Evolutionary conservation across 2,113 vertebrate species (phyloP), one percentile per base, ranked within the genome.

Genomic region (Cacatua alba): DNA sequence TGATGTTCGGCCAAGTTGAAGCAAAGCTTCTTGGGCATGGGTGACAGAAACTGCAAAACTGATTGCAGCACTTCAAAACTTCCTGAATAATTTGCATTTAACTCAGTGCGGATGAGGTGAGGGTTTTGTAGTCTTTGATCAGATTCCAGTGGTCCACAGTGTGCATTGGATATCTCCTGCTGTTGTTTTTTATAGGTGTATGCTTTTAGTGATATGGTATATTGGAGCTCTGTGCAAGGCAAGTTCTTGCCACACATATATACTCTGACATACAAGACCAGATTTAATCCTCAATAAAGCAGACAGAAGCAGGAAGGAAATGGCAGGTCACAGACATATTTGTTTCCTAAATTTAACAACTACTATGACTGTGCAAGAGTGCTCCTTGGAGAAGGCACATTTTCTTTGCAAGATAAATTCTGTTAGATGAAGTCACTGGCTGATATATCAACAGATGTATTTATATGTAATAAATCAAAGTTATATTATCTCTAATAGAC

Each of bases 381-480:
- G 20, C 29, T 97, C 68, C 46, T 86, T 64, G 37, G 33, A 68
- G 81, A 81, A 83, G 43, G 72, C 64, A n/a, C 33, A 5, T 88
- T 90, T 88, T 86, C 41, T 74, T 70, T 82, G 63, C 49, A 59
- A 77, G 79, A 57, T 44, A 62, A 72, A 53, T 90, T 86, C 86
- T 94, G 64, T 23, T 82, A 86, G 94, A 52, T 65, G 19, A 90
- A 89, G 67, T 62, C 55, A 35, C 26, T 51, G 72, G 39, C 43
- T 92, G 86, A 90, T 92, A 43, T 3, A 7, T 35, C 13, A 90
- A 43, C 68, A 94, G 79, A 86, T 80, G 37, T 88, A 88, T 92
- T 92, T 94, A 91, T 77, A 77, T 13, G 67, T 37, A 77, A 72
- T 65, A 88, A 82, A 88, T 88, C 72, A 88, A 92, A 90, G 24